phyloP scores from a whole-genome alignment of 2,797 vertebrate genomes.

The Trachops cirrhosus region DNA sequence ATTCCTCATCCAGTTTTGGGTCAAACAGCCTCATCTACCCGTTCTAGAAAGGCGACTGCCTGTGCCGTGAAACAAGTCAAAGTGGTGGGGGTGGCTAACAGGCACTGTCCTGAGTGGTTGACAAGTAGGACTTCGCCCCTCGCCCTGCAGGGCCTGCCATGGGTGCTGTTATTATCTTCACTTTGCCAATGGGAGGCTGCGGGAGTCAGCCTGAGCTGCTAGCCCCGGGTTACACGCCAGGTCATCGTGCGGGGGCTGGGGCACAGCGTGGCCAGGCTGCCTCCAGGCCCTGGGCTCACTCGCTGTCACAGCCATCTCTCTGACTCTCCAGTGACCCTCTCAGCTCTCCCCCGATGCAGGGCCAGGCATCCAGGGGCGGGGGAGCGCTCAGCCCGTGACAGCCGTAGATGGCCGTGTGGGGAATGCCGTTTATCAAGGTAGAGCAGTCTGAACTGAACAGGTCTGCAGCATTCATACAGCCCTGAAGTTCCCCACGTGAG shows the following conservation, averaged over 20 bases:
- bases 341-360: rapidly evolving
- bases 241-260: rapidly evolving
- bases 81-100: not conserved
- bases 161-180: not conserved
- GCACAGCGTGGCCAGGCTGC: rapidly evolving
- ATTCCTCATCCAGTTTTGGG: not conserved
- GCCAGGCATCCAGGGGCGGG: not conserved
- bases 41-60: not conserved
- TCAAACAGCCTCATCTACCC: not conserved
- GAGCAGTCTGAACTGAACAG: not conserved
- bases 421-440: not conserved
- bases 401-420: not conserved
- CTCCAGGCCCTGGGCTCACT: not conserved
- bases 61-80: not conserved
- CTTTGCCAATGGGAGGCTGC: not conserved
- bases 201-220: not conserved
- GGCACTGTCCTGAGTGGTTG: not conserved
- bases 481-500: not conserved
- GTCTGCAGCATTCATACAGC: not conserved
- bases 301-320: rapidly evolving
- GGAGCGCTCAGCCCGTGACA: rapidly evolving
- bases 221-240: rapidly evolving
- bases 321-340: not conserved
- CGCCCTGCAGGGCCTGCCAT: not conserved
- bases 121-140: not conserved